These are phyloP conservation scores for Glaucopsyche alexis DNA, from an alignment of 2,888 invertebrate genomes.

Conservation along the genomic window DNA sequence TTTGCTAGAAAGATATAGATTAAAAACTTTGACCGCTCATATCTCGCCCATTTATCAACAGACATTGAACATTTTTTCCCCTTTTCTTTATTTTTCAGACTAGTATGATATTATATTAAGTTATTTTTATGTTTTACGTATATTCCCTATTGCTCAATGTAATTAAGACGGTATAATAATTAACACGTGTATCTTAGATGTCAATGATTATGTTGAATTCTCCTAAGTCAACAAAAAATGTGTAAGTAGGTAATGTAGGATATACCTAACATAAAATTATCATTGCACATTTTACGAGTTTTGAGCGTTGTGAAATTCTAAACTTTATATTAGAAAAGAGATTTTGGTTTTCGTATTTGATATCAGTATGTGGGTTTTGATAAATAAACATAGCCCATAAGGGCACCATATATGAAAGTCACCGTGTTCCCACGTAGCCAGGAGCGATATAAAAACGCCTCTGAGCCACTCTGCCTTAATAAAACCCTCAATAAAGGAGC, in stretches of 20 bases:
- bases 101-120: too few relatives aligned
- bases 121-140: too few relatives aligned
- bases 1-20: too few relatives aligned
- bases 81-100: too few relatives aligned
- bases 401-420: constrained; percentile 55
- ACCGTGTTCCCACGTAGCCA: constrained; percentile 69
- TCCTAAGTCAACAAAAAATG: not conserved
- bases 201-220: too few relatives aligned
- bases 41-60: too few relatives aligned
- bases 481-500: constrained; percentile 70
- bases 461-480: constrained; percentile 62
- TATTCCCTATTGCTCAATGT: too few relatives aligned
- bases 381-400: constrained; percentile 33
- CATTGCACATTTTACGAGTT: not conserved
- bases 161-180: too few relatives aligned
- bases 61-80: too few relatives aligned
- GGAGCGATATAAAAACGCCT: constrained; percentile 70
- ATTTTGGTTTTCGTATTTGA: not conserved
- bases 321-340: not conserved
- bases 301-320: not conserved
- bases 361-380: constrained; percentile 30
- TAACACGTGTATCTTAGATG: too few relatives aligned
- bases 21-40: too few relatives aligned
- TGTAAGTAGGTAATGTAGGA: too few relatives aligned
- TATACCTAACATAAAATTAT: not conserved